Evolutionary conservation across 2,888 invertebrate genomes (phyloP), one percentile per base, ranked within the genome.

Genomic region (Leptarthrus brevirostris): DNA sequence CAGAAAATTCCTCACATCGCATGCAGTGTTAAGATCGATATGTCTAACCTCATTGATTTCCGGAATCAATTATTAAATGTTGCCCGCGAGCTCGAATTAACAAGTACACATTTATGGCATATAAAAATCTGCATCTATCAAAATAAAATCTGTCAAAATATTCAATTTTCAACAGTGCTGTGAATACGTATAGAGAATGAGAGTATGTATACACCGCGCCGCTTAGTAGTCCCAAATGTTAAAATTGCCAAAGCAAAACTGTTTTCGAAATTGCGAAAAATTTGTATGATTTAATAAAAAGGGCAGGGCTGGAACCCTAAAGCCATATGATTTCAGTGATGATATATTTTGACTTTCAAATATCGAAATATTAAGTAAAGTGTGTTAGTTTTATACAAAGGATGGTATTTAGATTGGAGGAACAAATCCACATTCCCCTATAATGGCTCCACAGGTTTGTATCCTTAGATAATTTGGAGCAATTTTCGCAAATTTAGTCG

Each of bases 341-440:
- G 98, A 98, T 77, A 98, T 98, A 0, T 97, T 99, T 83, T 91
- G 97, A 0, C 85, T 99, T 66, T 98, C 98, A 1, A 99, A 99
- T 83, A 97, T 99, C 82, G 99, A 99, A 79, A 89, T 92, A 77
- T 97, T 98, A 86, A 90, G 93, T 84, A 26, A n/a, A 22, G 26
- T 5, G 24, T 16, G n/a, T 3, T 8, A 49, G 16, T 18, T 64
- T 47, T 10, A 14, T 22, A n/a, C 44, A 22, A 64, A 24, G 1
- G 36, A 24, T 54, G 26, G 14, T 44, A 72, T 87, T 77, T 84
- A 97, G 95, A 90, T 99, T 80, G 98, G 98, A 54, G 98, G 99
- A 44, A 98, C 97, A 0, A 97, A 97, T 82, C 92, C 94, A 0
- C 93, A 93, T 82, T 98, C 99, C 5, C 90, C 98, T 1, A 96